Base-by-base conservation (phyloP, 2,888 invertebrate species). In the Taenaris catops region DNA sequence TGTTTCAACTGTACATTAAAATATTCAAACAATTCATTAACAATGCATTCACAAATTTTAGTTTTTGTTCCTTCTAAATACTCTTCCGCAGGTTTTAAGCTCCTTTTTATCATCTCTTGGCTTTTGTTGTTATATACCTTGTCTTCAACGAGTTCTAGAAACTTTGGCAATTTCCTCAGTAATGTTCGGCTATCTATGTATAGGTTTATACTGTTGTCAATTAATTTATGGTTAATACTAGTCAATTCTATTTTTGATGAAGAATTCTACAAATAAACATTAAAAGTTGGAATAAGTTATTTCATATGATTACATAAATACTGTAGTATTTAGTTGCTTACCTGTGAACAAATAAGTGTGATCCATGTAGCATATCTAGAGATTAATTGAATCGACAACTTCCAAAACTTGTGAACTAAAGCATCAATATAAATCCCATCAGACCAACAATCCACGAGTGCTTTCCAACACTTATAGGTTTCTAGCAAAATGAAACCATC, bases 371-470 rank as follows among this genome's bases (percentile, higher is more conserved):
- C 86, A 67, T 95, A 95, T 55, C 97, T 90, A 23, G 95, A 89
- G 23, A 96, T 62, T 19, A 98, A 86, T 80, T 97, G 95, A 41
- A 98, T 83, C 8, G 93, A 93, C 3, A 98, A 88, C 73, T 96
- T 97, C 91, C 96, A 95, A 78, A 98, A 96, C 63, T 94, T 93
- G 60, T 93, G 93, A 34, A 91, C 91, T 1, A 96, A 81, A 37
- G 95, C 92, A 10, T 91, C 86, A 29, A 98, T 89, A 68, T 92
- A 97, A 3, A 97, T 89, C 14, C 93, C 93, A 8, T 92, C 89
- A 1, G 91, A 84, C 94, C 97, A 98, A 65, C 96, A 94, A 24
- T 72, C 66, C 17, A 71, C 65, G 7, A 87, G 46, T 2, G 83
- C 70, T 24, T 62, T 65, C 89, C 88, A 89, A 49, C 89, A 84